A percentile compares a stretch with the other conserved stretches of the same genome.
Evolutionary conservation across 2,113 vertebrate genomes (phyloP).

Genomic region (Sapajus apella): DNA sequence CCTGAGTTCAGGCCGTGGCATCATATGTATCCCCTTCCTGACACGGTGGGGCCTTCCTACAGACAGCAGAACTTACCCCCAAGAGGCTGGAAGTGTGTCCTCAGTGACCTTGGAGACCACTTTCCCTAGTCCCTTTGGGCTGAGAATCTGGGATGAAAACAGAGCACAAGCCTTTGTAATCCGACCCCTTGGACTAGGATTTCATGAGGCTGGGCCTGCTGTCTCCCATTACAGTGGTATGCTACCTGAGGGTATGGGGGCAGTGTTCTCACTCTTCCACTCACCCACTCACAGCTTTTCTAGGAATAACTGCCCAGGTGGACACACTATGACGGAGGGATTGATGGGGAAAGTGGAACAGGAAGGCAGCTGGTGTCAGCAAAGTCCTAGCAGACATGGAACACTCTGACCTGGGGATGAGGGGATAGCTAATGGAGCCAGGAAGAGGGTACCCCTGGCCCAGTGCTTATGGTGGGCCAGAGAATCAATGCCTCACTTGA

Average conservation of each 20-base stretch:
- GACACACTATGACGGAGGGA: not conserved
- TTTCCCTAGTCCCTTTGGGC: conserved; percentile 51
- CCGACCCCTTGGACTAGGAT: not conserved
- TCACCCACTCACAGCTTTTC: conserved; percentile 24
- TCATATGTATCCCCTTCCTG: not conserved
- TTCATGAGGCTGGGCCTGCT: conserved; percentile 14
- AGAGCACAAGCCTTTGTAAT: conserved; percentile 59
- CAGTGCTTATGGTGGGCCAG: not conserved
- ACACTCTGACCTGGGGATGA: not conserved
- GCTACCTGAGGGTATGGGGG: conserved; percentile 55
- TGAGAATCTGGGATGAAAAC: conserved; percentile 60
- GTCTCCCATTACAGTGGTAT: conserved; percentile 30
- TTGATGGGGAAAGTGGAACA: not conserved
- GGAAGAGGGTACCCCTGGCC: not conserved
- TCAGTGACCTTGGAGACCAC: not conserved
- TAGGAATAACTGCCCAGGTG: not conserved
- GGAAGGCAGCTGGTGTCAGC: not conserved
- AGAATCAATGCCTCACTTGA: not conserved
- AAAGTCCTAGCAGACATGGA: not conserved
- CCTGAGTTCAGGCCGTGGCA: not conserved
- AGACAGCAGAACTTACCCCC: not conserved
- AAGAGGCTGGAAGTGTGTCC: not conserved
- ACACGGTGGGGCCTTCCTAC: not conserved
- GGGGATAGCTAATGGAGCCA: not conserved
- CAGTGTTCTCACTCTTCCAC: not conserved